Base-by-base conservation (phyloP, 1,140 invertebrate species). In the Drosophila tristis region DNA sequence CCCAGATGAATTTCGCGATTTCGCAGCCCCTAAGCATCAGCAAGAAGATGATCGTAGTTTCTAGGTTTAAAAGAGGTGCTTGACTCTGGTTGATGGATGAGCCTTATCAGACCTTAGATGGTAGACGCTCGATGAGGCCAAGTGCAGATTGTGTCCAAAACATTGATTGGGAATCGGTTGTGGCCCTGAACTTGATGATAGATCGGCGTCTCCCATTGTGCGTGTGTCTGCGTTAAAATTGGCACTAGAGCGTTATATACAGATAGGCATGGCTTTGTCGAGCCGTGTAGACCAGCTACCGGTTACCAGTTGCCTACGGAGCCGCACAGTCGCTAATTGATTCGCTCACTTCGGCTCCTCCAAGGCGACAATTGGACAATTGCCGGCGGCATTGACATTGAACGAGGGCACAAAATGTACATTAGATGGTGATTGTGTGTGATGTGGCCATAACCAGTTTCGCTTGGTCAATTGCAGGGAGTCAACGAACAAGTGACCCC, bases 161-260 rank as follows among this genome's bases (percentile, higher is more conserved):
- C 43, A 55, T 55, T 47, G 60, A 55, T 65, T 54, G 16, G 25
- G n/a, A 20, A 13, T 31, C 25, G 50, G 47, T 55, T 29, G 39
- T 58, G 54, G 26, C 72, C 72, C 71, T 74, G 72, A 74, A 74
- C 72, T 74, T 20, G 20, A 20, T 74, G 72, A 70, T 70, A 58
- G 66, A 70, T 48, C 35, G 26, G 39, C 39, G 42, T n/a, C 5
- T 15, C 31, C n/a, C 15, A 39, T 44, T 57, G 29, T 70, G 9
- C 58, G 66, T 68, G 43, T 65, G 53, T 62, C 61, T 75, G 72
- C 66, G 72, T 49, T 66, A 74, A 58, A 74, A 75, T 58, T 74
- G 62, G 72, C 72, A 74, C 61, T 73, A 66, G 72, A 25, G 54
- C 72, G 72, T 74, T 74, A 74, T 65, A 59, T 74, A 74, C 56